phyloP scores from a whole-genome alignment of 2,113 vertebrate species.

The Synchiropus splendidus region DNA sequence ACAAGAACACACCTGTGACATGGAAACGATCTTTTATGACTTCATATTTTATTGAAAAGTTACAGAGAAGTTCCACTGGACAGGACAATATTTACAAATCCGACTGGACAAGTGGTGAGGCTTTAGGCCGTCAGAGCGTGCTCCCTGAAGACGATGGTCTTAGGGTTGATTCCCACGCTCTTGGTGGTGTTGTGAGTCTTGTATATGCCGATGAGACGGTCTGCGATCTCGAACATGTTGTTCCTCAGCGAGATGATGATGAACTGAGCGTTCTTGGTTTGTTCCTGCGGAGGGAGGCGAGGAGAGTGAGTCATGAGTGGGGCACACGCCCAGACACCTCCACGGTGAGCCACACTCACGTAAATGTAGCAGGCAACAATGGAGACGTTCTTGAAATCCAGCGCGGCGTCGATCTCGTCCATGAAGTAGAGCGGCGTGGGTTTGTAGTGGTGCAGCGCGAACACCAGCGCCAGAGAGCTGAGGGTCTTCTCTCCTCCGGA shows the following conservation, averaged over 20 bases:
- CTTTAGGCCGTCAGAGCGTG: conserved; percentile 23
- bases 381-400: conserved; percentile 98
- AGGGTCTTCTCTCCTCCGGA: conserved; percentile 97
- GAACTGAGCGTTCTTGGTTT: conserved; percentile 97
- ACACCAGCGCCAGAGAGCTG: conserved; percentile 91
- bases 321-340: background rate
- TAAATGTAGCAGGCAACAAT: conserved; percentile 97
- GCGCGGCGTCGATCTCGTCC: conserved; percentile 96
- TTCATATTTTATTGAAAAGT: conserved; percentile 32
- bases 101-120: background rate
- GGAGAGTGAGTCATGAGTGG: too few relatives aligned
- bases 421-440: conserved; percentile 97
- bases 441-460: conserved; percentile 95
- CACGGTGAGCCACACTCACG: conserved; percentile 64
- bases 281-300: conserved; percentile 75
- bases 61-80: background rate
- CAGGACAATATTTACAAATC: background rate
- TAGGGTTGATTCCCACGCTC: conserved; percentile 86
- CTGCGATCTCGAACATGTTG: conserved; percentile 98
- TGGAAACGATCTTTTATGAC: too few relatives aligned
- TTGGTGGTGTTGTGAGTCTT: conserved; percentile 93
- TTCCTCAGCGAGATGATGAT: conserved; percentile 97
- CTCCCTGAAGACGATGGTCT: conserved; percentile 74
- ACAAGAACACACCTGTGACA: too few relatives aligned
- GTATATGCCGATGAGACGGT: conserved; percentile 92